Base-by-base conservation (phyloP, 2,888 invertebrate genomes). In the Spodoptera littoralis region DNA sequence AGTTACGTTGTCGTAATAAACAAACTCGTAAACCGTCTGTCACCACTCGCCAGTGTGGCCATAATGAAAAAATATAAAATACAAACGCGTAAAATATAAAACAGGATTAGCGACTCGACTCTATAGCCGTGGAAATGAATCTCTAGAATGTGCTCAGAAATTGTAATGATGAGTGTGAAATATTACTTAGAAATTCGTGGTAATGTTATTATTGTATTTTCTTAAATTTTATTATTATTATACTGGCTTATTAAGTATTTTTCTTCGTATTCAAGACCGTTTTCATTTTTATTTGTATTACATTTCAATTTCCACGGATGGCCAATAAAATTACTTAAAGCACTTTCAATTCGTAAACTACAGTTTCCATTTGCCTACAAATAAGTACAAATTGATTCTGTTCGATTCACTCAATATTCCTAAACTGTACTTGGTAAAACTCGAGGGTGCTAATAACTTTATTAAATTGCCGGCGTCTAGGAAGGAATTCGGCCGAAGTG, bases 21-120 rank as follows among this genome's bases (percentile, higher is more conserved):
- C 72, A 72, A 57, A 42, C 65, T 85, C 88, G 83, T 89, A 89
- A 89, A 87, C 71, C 76, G 72, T 66, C 79, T 74, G 76, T 77
- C 82, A 76, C 78, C 78, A 77, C 6, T 77, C 81, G 73, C 77
- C 76, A 73, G 48, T 75, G 65, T 51, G 45, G 65, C 55, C 70
- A 73, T 84, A 87, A 88, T 87, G 84, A 88, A 86, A 87, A 60
- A 65, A 41, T 36, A 51, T 68, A 8, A 47, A 42, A 48, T 41
- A 43, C 36, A 51, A 51, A 48, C 9, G 4, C 50, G 51, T 64
- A 51, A 66, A 87, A 83, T 85, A 87, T 87, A 85, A 88, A 88
- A 85, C 76, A 78, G 76, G 80, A 84, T 84, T 81, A 81, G 68
- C 65, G 75, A 75, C 60, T 69, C 59, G 46, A 54, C 56, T 62